Evolutionary conservation across 2,888 invertebrate species (phyloP).

Genomic region (Anodontia alba): DNA sequence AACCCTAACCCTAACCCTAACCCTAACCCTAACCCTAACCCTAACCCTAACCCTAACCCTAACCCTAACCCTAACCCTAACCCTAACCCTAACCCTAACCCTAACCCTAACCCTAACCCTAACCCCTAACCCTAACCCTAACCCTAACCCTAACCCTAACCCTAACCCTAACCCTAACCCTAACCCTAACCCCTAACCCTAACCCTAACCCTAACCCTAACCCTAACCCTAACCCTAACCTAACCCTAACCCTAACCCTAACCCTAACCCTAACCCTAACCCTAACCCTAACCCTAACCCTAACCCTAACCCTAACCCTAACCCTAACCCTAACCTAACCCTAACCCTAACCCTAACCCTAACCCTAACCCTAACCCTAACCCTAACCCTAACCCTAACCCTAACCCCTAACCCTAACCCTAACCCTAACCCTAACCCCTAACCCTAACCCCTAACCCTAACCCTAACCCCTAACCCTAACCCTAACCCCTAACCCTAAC

Average conservation of each 20-base stretch:
- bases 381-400: constrained; percentile 52
- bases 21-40: constrained; percentile 45
- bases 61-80: constrained; percentile 51
- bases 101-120: constrained; percentile 47
- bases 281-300: constrained; percentile 58
- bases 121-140: too few relatives aligned
- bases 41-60: constrained; percentile 50
- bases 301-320: constrained; percentile 59
- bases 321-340: too few relatives aligned
- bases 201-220: constrained; percentile 59
- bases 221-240: constrained; percentile 54
- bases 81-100: constrained; percentile 43
- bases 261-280: constrained; percentile 50
- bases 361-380: constrained; percentile 35
- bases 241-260: constrained; percentile 48
- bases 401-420: too few relatives aligned
- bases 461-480: too few relatives aligned
- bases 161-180: constrained; percentile 47
- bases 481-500: constrained; percentile 67
- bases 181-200: too few relatives aligned
- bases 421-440: too few relatives aligned
- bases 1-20: constrained; percentile 50
- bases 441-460: too few relatives aligned
- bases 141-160: constrained; percentile 47
- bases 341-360: constrained; percentile 36